Evolutionary conservation across 2,113 vertebrate species (phyloP).

Genomic region (Myrmecobius fasciatus): DNA sequence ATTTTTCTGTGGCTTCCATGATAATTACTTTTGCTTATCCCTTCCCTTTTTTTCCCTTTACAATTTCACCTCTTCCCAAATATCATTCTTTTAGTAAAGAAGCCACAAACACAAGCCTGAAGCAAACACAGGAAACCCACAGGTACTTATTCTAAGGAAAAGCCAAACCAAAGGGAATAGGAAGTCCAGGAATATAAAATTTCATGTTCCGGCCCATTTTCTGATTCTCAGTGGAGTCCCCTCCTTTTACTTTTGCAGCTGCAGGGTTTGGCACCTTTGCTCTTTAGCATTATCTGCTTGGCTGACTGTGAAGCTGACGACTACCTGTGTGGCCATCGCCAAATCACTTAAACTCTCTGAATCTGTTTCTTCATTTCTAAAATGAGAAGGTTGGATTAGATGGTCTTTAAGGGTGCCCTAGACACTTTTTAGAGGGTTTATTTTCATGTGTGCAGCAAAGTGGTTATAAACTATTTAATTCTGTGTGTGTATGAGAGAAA

Average conservation of each 20-base stretch:
- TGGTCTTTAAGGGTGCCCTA: background rate
- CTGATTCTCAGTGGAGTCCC: background rate
- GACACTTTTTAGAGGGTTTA: background rate
- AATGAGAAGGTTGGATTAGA: background rate
- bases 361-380: background rate
- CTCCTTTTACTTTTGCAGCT: background rate
- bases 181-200: background rate
- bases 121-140: background rate
- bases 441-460: background rate
- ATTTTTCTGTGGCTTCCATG: background rate
- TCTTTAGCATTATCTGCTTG: background rate
- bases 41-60: background rate
- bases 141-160: background rate
- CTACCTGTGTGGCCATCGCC: background rate
- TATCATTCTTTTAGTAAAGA: conserved; percentile 16
- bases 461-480: background rate
- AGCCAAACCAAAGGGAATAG: background rate
- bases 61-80: background rate
- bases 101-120: conserved; percentile 1
- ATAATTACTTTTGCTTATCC: background rate
- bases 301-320: background rate
- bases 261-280: background rate
- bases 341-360: background rate
- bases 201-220: background rate
- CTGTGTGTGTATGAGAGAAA: background rate